Base-by-base conservation (phyloP, 2,888 invertebrate genomes). In the Chymomyza amoena region DNA sequence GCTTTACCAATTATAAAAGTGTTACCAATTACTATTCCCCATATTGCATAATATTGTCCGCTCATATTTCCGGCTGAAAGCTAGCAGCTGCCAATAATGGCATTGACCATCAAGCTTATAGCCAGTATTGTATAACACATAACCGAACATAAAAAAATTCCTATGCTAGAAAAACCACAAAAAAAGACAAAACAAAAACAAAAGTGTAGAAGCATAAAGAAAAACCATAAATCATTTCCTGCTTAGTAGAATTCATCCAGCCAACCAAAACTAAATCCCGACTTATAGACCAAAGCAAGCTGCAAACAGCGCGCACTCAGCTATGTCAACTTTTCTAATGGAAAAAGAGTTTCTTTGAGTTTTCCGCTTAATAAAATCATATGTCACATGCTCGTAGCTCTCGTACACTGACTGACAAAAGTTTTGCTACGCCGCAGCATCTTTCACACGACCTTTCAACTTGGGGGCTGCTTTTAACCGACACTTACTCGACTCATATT, bases 191-290 rank as follows among this genome's bases (percentile, higher is more conserved):
- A 28, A 59, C n/a, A 39, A 57, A 57, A 68, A 52, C 36, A 15
- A 32, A 32, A 32, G 32, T 32, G 20, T 15, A 45, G 39, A 45
- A 45, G 39, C 13, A 25, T 61, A 25, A 57, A n/a, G 20, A 57
- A 71, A 32, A 72, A 68, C 36, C 69, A 64, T 69, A 64, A 69
- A 76, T 76, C 77, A 76, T 76, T 76, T 76, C 75, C 75, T 76
- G 75, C 76, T 69, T 50, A 76, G 39, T 20, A 39, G 20, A 20
- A 3, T 61, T 36, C n/a, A n/a, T n/a, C 36, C 7, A 61, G 36
- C 32, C 28, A 52, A 50, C 13, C 6, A 62, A 62, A 61, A 18
- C 61, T 36, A 61, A 18, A 16, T 52, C 51, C 28, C 50, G 16
- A 52, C 28, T 51, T 20, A 50, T 25, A 50, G 45, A 50, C 39